A percentile compares a stretch with the other conserved stretches of the same genome.
phyloP scores from a whole-genome alignment of 2,113 vertebrate species.

The Rhea americana region DNA sequence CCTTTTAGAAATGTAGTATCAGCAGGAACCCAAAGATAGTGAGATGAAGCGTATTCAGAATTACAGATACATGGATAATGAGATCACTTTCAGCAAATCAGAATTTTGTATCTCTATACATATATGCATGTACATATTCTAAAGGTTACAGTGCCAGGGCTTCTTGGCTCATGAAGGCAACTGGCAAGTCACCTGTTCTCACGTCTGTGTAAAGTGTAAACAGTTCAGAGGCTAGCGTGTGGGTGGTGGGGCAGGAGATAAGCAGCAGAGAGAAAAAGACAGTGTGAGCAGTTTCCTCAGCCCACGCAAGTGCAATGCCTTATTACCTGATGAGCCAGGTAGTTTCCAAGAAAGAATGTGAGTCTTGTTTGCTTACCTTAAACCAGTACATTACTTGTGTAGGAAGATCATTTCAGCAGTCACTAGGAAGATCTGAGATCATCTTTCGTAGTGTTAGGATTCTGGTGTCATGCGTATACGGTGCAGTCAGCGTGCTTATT shows the following conservation, averaged over 20 bases:
- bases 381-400: neutral
- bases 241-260: slow-evolving; percentile 40
- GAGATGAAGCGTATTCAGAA: neutral
- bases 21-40: neutral
- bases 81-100: neutral
- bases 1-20: slow-evolving; percentile 29
- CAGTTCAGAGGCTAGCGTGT: neutral
- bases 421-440: neutral
- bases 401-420: neutral
- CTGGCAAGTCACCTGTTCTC: slow-evolving; percentile 48
- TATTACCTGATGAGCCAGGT: slow-evolving; percentile 44
- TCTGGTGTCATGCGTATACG: fast-evolving
- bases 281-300: neutral
- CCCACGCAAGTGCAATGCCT: neutral
- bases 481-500: neutral
- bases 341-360: slow-evolving; percentile 7
- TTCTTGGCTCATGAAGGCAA: neutral
- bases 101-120: neutral
- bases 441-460: fast-evolving
- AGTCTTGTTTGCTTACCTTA: neutral
- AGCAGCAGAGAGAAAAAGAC: neutral
- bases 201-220: slow-evolving; percentile 43
- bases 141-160: neutral
- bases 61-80: neutral
- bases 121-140: neutral